These are phyloP conservation scores for Eupithecia subfuscata DNA, from an alignment of 2,888 invertebrate genomes.

Conservation along the genomic window DNA sequence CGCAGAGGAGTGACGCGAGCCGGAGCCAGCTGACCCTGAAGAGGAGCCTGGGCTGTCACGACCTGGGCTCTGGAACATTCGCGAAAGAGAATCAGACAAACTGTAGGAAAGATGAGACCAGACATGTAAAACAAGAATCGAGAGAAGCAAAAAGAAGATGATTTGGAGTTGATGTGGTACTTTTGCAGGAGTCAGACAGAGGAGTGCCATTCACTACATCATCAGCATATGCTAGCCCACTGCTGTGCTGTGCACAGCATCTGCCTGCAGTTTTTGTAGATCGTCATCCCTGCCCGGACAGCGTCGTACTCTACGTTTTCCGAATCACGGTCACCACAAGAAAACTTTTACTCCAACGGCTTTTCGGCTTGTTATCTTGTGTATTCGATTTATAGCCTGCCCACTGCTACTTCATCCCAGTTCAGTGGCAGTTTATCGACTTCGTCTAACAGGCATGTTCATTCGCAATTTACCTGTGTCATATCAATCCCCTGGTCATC, in stretches of 20 bases:
- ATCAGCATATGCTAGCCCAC: not conserved
- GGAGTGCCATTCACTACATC: not conserved
- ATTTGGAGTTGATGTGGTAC: not conserved
- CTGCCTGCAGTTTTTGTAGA: not conserved
- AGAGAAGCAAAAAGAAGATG: not conserved
- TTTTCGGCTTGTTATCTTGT: too few species aligned
- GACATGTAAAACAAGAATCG: not conserved
- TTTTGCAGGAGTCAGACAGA: not conserved
- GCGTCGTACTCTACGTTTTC: not conserved
- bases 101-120: not conserved
- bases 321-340: not conserved
- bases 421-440: not conserved
- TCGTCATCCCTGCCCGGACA: too few species aligned
- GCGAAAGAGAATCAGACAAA: not conserved
- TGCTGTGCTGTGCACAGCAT: not conserved
- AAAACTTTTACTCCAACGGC: not conserved
- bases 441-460: not conserved
- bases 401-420: not conserved
- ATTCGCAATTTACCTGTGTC: conserved; percentile 86
- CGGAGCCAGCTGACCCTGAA: conserved; percentile 93
- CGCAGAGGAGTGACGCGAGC: conserved; percentile 95
- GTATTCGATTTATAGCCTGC: too few species aligned
- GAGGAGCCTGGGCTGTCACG: conserved; percentile 96
- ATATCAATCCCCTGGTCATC: conserved; percentile 95
- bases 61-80: conserved; percentile 90